These are phyloP conservation scores for Trididemnum nubilum DNA, from an alignment of 23 tunicate species.

Conservation along the genomic window DNA sequence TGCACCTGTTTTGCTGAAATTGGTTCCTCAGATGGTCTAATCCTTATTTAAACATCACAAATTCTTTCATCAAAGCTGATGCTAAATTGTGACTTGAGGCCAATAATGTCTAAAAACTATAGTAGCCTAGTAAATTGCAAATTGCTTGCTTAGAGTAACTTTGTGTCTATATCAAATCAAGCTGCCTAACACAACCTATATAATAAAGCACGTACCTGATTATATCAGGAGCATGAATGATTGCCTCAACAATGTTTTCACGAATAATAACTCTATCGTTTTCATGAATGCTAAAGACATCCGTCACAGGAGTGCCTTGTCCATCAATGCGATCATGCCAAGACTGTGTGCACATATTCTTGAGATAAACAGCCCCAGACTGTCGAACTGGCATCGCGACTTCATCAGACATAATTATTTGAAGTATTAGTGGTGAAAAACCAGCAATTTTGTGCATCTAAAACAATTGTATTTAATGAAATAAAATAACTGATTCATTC, in stretches of 20 bases:
- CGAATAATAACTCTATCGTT: conserved; percentile 75
- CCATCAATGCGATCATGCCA: conserved; percentile 67
- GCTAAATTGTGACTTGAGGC: no score
- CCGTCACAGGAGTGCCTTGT: conserved; percentile 62
- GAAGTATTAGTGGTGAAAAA: conserved; percentile 82
- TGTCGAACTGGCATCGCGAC: conserved; percentile 84
- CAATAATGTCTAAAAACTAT: no score
- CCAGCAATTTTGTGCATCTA: conserved; percentile 93
- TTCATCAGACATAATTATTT: conserved; percentile 85
- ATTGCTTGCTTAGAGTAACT: no score
- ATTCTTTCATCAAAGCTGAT: no score
- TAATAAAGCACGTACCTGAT: conserved; percentile 47
- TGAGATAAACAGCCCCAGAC: conserved; percentile 94
- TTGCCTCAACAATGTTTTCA: conserved; percentile 95
- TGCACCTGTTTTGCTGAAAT: no score
- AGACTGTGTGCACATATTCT: conserved; percentile 80
- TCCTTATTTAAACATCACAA: no score
- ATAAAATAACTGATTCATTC: no score
- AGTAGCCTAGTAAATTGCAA: no score
- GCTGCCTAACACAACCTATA: neutral
- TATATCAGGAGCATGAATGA: conserved; percentile 90
- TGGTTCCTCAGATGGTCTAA: no score
- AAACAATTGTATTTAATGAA: no score
- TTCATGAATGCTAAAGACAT: conserved; percentile 91
- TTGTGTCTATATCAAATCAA: no score